Percentiles rank a stretch among this genome's conserved stretches.
Conservation (phyloP, 1,140 invertebrate genomes). For the Cherax destructor region DNA sequence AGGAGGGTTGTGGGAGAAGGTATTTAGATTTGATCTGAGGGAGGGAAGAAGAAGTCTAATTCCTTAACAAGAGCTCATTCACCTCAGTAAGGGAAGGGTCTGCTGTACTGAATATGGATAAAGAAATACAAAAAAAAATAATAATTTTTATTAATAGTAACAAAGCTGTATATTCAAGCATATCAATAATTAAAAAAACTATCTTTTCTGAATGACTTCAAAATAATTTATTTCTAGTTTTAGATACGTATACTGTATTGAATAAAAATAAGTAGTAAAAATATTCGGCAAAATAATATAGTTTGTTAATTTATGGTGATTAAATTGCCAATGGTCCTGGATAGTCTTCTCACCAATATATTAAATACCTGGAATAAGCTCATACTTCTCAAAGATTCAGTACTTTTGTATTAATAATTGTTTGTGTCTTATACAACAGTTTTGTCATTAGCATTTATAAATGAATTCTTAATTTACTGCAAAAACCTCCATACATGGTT, state of each 20-base stretch:
- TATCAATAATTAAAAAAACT: not conserved
- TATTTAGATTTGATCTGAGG: too few relatives aligned
- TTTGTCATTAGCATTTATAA: too few relatives aligned
- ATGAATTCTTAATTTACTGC: too few relatives aligned
- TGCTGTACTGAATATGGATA: not conserved
- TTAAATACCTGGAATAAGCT: not conserved
- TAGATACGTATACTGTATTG: not conserved
- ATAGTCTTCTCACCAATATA: not conserved
- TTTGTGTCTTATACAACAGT: too few relatives aligned
- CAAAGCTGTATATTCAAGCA: not conserved
- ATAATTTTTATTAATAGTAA: not conserved
- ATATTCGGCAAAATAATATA: not conserved
- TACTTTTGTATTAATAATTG: not conserved
- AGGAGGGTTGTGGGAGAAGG: too few relatives aligned
- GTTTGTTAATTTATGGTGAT: not conserved
- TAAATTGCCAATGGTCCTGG: not conserved
- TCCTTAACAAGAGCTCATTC: too few relatives aligned
- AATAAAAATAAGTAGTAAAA: not conserved
- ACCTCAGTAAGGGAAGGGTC: too few relatives aligned
- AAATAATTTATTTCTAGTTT: not conserved
- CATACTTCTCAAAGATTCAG: not conserved
- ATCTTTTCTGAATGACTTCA: not conserved
- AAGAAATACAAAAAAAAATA: too few relatives aligned
- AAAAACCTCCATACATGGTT: not conserved
- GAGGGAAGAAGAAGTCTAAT: too few relatives aligned